Conservation (phyloP, 1,140 invertebrate species). For the Alviniconcha marisindica region DNA sequence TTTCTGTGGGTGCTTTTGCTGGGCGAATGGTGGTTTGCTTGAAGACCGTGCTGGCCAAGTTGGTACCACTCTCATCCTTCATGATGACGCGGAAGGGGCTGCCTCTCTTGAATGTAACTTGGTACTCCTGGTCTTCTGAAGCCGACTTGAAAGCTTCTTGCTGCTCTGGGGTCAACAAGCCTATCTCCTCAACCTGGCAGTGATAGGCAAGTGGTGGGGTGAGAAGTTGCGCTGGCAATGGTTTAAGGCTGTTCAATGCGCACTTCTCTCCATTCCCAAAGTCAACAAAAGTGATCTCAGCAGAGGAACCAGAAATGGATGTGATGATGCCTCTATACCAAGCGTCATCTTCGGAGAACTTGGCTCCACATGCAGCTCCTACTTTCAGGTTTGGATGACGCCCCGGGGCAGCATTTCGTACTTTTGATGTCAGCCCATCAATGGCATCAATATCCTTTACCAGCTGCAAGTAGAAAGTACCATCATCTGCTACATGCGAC, state of each 20-base stretch:
- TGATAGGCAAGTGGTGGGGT: constrained; percentile 41
- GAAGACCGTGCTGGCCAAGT: constrained; percentile 23
- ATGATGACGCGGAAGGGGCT: constrained; percentile 45
- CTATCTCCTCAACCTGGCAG: constrained; percentile 39
- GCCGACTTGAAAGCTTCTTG: constrained; percentile 53
- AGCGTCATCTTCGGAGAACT: constrained; percentile 82
- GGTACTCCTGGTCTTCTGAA: constrained; percentile 53
- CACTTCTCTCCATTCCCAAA: constrained; percentile 76
- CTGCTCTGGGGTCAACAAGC: constrained; percentile 41
- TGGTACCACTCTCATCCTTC: constrained; percentile 40
- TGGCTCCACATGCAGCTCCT: constrained; percentile 81
- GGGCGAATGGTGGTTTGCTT: not conserved
- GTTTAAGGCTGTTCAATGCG: constrained; percentile 32
- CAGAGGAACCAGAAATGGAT: constrained; percentile 76
- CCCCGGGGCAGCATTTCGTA: constrained; percentile 40
- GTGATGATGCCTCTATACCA: constrained; percentile 87
- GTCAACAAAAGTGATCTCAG: constrained; percentile 87
- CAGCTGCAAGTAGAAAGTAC: constrained; percentile 77
- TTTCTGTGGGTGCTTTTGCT: constrained; percentile 42
- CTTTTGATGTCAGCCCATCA: constrained; percentile 78
- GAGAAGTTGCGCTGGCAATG: constrained; percentile 43
- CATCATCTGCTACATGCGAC: constrained; percentile 65
- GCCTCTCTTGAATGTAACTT: constrained; percentile 50
- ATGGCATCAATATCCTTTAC: constrained; percentile 51
- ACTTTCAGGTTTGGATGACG: not conserved